phyloP scores from a whole-genome alignment of 1,140 invertebrate species.

The Eueides isabella region DNA sequence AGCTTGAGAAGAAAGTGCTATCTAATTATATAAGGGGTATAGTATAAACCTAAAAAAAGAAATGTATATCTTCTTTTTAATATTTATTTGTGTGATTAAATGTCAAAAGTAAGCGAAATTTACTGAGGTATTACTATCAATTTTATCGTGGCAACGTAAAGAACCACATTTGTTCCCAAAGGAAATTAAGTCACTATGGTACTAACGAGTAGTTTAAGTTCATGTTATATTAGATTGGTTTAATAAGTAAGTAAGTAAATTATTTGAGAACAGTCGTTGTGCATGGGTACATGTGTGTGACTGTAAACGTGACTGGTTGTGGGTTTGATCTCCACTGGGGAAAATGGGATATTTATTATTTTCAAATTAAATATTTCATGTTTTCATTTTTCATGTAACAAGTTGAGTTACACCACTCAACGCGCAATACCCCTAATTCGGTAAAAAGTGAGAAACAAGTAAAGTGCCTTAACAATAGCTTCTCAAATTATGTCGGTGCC shows the following conservation, averaged over 20 bases:
- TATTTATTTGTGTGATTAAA: neutral
- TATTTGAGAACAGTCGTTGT: neutral
- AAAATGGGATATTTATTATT: neutral
- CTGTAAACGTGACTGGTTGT: neutral
- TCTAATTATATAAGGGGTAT: neutral
- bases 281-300: neutral
- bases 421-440: too few species aligned
- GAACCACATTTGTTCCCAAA: neutral
- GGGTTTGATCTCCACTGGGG: neutral
- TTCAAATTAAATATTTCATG: too few species aligned
- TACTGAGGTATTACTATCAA: neutral
- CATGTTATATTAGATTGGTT: neutral
- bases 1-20: too few species aligned
- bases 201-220: neutral
- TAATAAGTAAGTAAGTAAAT: neutral
- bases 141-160: neutral
- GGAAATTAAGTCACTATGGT: neutral
- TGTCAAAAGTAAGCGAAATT: neutral
- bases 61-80: neutral
- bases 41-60: neutral
- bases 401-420: too few species aligned
- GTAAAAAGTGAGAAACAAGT: too few species aligned
- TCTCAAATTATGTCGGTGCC: too few species aligned
- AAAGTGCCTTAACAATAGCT: too few species aligned
- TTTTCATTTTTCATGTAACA: too few species aligned